Conservation (phyloP, 2,888 invertebrate genomes). For the Isoperla grammatica region DNA sequence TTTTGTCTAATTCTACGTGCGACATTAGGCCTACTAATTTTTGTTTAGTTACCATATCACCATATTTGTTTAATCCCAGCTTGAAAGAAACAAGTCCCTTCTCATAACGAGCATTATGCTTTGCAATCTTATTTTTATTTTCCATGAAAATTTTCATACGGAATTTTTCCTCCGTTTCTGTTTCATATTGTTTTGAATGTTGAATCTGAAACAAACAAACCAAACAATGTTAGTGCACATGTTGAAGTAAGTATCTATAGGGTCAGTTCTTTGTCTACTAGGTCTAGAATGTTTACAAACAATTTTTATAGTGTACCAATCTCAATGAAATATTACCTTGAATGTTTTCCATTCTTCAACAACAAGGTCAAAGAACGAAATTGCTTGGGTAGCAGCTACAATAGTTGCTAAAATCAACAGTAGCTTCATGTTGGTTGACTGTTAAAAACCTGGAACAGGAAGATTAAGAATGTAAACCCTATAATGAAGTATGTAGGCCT, state of each 20-base stretch:
- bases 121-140: slow-evolving; percentile 76
- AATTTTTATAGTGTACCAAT: neutral
- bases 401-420: slow-evolving; percentile 32
- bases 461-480: too few relatives aligned
- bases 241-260: too few relatives aligned
- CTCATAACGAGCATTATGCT: slow-evolving; percentile 72
- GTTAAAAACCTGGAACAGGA: too few relatives aligned
- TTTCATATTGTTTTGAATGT: slow-evolving; percentile 62
- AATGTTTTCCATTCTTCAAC: slow-evolving; percentile 71
- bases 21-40: too few relatives aligned
- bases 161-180: slow-evolving; percentile 71
- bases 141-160: slow-evolving; percentile 86
- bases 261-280: too few relatives aligned
- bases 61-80: slow-evolving; percentile 73
- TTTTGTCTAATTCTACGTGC: too few relatives aligned
- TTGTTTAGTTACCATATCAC: slow-evolving; percentile 64
- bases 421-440: neutral
- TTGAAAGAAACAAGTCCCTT: slow-evolving; percentile 60
- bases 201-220: slow-evolving; percentile 47
- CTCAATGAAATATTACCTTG: slow-evolving; percentile 51
- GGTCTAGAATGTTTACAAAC: neutral
- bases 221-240: too few relatives aligned
- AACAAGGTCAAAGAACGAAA: slow-evolving; percentile 66
- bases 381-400: slow-evolving; percentile 55
- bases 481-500: too few relatives aligned